These are phyloP conservation scores for Metacarcinus magister DNA, from an alignment of 2,888 invertebrate genomes.

Conservation along the genomic window DNA sequence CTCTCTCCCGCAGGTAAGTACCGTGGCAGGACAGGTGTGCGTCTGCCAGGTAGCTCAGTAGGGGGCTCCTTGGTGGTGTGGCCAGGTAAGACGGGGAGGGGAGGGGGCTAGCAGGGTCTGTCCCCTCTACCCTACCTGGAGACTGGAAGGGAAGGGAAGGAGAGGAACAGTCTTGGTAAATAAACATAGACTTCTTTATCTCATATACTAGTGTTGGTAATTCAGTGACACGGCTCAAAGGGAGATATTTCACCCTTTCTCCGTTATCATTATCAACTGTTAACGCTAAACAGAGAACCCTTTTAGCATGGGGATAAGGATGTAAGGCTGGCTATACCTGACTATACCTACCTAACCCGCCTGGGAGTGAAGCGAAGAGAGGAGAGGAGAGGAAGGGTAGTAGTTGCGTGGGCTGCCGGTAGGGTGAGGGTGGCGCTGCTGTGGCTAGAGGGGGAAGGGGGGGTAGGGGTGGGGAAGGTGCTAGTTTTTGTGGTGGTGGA, in stretches of 20 bases:
- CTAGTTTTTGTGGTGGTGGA: conserved; percentile 54
- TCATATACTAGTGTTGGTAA: not conserved
- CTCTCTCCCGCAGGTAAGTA: conserved; percentile 12
- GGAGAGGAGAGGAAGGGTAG: not conserved
- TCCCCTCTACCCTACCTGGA: not conserved
- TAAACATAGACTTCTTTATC: not conserved
- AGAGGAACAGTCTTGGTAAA: not conserved
- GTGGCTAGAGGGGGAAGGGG: not conserved
- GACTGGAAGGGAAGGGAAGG: not conserved
- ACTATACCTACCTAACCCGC: no score
- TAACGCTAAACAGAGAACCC: no score
- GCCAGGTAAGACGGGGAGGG: not conserved
- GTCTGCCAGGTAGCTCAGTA: not conserved
- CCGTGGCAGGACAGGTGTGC: not conserved
- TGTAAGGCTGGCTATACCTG: not conserved
- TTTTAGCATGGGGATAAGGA: not conserved
- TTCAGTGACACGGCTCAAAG: no score
- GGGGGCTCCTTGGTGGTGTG: not conserved
- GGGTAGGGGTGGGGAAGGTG: conserved; percentile 18
- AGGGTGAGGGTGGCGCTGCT: conserved; percentile 32
- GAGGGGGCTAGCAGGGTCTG: not conserved
- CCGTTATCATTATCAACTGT: no score
- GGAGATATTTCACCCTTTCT: no score
- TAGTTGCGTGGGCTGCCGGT: not conserved
- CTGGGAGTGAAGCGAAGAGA: not conserved